Percentiles rank a stretch among this genome's conserved stretches.
These are phyloP conservation scores for Phoxinus dragarum DNA, from an alignment of 2,797 vertebrate species.

Conservation along the genomic window DNA sequence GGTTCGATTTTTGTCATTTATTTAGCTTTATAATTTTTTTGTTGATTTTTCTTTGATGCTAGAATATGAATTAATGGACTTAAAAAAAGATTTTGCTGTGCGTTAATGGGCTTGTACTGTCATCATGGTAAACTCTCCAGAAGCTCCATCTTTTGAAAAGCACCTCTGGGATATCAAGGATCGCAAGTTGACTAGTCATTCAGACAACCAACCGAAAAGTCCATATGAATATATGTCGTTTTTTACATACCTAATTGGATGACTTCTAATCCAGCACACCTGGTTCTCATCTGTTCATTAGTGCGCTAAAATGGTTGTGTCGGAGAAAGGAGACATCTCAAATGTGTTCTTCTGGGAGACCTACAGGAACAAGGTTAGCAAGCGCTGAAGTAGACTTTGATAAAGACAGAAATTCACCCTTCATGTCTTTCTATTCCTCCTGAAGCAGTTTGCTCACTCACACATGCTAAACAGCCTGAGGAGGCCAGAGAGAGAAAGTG, in stretches of 20 bases:
- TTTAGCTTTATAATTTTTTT: neutral
- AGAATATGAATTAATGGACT: neutral
- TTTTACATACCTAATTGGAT: neutral
- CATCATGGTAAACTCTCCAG: neutral
- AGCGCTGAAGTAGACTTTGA: constrained; percentile 34
- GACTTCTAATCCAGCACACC: neutral
- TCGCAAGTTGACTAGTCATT: neutral
- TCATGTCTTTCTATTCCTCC: constrained; percentile 63
- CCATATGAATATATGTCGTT: neutral
- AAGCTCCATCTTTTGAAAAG: neutral
- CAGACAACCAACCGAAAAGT: neutral
- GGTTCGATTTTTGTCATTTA: too few species aligned
- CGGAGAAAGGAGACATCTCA: constrained; percentile 1
- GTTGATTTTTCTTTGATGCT: neutral
- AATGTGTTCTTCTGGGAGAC: neutral
- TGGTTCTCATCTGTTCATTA: neutral
- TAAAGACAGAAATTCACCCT: constrained; percentile 16
- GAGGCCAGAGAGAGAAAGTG: constrained; percentile 24
- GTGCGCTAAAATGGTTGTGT: neutral
- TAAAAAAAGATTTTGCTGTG: neutral
- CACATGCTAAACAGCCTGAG: constrained; percentile 72
- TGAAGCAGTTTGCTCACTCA: constrained; percentile 69
- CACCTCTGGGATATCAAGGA: neutral
- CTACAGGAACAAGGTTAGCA: neutral
- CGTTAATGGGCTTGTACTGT: neutral